These are phyloP conservation scores for Hylaeus volcanicus DNA, from an alignment of 1,140 invertebrate genomes.

Conservation along the genomic window DNA sequence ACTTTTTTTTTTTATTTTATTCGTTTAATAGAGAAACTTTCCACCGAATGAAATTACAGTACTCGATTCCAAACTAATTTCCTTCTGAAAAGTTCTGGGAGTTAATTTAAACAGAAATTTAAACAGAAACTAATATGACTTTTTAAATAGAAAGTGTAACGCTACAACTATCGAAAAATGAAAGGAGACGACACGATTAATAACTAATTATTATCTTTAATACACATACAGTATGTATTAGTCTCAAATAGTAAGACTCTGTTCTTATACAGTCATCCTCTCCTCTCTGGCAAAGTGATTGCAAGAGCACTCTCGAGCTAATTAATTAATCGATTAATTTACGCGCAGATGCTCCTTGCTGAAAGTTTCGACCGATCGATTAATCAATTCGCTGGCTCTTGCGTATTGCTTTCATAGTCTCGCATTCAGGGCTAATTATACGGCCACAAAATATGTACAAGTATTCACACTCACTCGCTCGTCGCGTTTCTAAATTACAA, in stretches of 20 bases:
- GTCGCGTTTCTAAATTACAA: not conserved
- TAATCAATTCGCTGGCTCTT: constrained; percentile 11
- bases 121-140: no score
- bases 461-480: not conserved
- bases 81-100: not conserved
- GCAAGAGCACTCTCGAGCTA: not conserved
- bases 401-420: not conserved
- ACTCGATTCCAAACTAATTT: not conserved
- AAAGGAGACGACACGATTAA: not conserved
- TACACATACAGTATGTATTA: not conserved
- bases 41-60: no score
- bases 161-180: no score
- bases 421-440: constrained; percentile 28
- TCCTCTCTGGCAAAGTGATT: constrained; percentile 3
- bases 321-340: constrained; percentile 46
- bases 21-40: not conserved
- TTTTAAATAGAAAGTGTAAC: not conserved
- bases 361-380: constrained; percentile 26
- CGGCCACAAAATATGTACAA: constrained; percentile 11
- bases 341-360: not conserved
- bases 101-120: not conserved
- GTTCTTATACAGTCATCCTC: constrained; percentile 6
- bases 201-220: constrained; percentile 1
- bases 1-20: no score
- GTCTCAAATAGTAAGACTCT: not conserved